Evolutionary conservation across 1,140 invertebrate genomes (phyloP).

Genomic region (Diorhabda carinulata): DNA sequence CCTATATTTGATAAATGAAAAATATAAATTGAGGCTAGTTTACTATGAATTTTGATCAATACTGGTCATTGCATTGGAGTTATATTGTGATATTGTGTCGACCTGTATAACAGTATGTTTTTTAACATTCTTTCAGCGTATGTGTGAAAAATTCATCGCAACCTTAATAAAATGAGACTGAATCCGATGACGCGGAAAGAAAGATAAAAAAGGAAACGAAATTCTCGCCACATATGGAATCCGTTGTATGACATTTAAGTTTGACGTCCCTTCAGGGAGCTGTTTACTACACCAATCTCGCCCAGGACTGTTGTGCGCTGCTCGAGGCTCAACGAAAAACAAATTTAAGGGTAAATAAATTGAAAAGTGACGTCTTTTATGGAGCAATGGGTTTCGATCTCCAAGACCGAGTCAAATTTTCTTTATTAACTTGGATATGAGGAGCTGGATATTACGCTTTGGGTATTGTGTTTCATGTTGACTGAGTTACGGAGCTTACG

Average conservation of each 20-base stretch:
- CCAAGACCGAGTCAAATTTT: background rate
- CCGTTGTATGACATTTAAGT: conserved; percentile 44
- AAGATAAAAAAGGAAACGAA: conserved; percentile 5
- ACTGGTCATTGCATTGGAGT: no score
- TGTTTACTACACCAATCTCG: conserved; percentile 46
- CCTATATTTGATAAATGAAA: no score
- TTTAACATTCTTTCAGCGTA: no score
- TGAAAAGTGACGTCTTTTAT: conserved; percentile 43
- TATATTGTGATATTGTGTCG: no score
- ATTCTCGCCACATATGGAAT: conserved; percentile 28
- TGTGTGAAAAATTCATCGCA: background rate
- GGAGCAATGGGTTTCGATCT: conserved; percentile 14
- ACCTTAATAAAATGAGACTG: background rate
- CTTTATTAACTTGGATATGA: conserved; percentile 1
- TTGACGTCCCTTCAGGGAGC: conserved; percentile 42
- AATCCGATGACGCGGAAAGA: conserved; percentile 3
- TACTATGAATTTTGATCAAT: no score
- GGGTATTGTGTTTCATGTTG: background rate
- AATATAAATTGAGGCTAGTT: no score
- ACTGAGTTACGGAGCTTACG: background rate
- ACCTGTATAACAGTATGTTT: no score
- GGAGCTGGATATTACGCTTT: background rate
- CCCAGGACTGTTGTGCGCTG: conserved; percentile 29
- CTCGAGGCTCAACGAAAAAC: conserved; percentile 29
- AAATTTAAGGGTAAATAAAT: conserved; percentile 45